phyloP scores from a whole-genome alignment of 1,140 invertebrate genomes.

The Drosophila funebris region DNA sequence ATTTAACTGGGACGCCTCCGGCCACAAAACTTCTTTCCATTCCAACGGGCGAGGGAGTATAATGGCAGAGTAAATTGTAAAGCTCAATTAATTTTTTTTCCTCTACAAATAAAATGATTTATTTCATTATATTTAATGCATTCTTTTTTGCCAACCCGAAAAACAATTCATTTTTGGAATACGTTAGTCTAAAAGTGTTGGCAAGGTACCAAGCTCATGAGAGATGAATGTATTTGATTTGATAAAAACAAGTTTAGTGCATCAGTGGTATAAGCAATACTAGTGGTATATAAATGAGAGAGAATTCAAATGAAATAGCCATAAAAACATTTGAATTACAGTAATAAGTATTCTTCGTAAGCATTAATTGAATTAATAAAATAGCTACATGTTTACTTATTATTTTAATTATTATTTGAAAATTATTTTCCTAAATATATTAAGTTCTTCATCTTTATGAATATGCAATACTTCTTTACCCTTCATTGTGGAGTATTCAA shows the following conservation, averaged over 20 bases:
- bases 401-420: too few relatives aligned
- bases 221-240: background rate
- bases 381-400: too few relatives aligned
- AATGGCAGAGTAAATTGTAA: slow-evolving; percentile 6
- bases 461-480: too few relatives aligned
- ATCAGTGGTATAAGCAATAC: background rate
- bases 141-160: background rate
- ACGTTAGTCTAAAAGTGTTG: background rate
- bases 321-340: too few relatives aligned
- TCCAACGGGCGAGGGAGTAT: background rate
- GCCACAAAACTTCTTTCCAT: background rate
- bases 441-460: too few relatives aligned
- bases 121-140: slow-evolving; percentile 25
- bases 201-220: background rate
- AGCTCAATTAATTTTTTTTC: slow-evolving; percentile 18
- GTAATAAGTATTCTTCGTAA: too few relatives aligned
- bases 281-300: background rate
- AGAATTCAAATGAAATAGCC: background rate
- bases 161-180: background rate
- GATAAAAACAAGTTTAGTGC: background rate
- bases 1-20: slow-evolving; percentile 4
- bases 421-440: too few relatives aligned
- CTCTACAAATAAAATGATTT: slow-evolving; percentile 17
- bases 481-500: too few relatives aligned
- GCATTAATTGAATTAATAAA: too few relatives aligned